Conservation (phyloP, 1,140 invertebrate species). For the Archivesica marissinica region DNA sequence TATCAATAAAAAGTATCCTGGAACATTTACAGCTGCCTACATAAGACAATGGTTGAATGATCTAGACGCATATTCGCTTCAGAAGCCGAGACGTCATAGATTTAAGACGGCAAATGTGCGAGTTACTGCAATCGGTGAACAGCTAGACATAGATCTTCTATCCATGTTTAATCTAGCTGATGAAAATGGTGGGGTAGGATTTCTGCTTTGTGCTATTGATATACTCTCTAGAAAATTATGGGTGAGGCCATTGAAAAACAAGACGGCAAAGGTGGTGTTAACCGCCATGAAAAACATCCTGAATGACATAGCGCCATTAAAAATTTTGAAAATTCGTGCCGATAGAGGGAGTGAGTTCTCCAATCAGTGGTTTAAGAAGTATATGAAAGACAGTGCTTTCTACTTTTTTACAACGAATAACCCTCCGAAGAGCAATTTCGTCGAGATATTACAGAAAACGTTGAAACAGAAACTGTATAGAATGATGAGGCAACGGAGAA, state of each 20-base stretch:
- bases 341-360: slow-evolving; percentile 64
- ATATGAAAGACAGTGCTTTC: slow-evolving; percentile 37
- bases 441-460: slow-evolving; percentile 52
- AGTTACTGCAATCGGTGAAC: background rate
- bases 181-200: slow-evolving; percentile 50
- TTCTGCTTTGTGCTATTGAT: slow-evolving; percentile 59
- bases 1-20: slow-evolving; percentile 16
- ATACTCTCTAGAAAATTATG: slow-evolving; percentile 57
- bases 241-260: slow-evolving; percentile 50
- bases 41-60: slow-evolving; percentile 29
- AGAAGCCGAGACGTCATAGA: slow-evolving; percentile 2
- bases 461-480: slow-evolving; percentile 62
- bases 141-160: slow-evolving; percentile 45
- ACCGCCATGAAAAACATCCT: slow-evolving; percentile 55
- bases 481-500: slow-evolving; percentile 23
- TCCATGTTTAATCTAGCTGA: slow-evolving; percentile 43
- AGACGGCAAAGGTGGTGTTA: slow-evolving; percentile 59
- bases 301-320: background rate
- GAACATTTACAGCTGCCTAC: background rate
- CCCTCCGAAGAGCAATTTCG: slow-evolving; percentile 58
- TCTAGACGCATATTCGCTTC: slow-evolving; percentile 10
- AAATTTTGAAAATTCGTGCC: slow-evolving; percentile 30
- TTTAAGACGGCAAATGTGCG: slow-evolving; percentile 2
- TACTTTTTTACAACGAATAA: slow-evolving; percentile 60
- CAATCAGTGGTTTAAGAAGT: slow-evolving; percentile 48